Percentiles rank a stretch among this genome's conserved stretches.
These are phyloP conservation scores for Eustalomyia histrio DNA, from an alignment of 2,888 invertebrate genomes.

Conservation along the genomic window DNA sequence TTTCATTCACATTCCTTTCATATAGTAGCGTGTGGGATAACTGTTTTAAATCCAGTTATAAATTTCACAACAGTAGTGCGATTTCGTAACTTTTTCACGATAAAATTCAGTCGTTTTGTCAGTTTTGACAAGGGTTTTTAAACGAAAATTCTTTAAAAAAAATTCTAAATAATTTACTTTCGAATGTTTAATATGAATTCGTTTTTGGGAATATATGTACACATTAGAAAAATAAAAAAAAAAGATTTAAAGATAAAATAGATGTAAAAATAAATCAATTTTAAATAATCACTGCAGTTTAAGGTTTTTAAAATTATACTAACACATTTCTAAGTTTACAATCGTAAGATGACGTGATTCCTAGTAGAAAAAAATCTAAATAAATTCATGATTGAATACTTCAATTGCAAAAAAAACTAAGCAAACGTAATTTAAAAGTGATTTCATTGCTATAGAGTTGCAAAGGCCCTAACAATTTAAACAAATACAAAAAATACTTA, in stretches of 20 bases:
- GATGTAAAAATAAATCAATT: neutral
- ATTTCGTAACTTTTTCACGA: too few relatives aligned
- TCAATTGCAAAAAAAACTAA: conserved; percentile 18
- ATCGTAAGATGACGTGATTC: conserved; percentile 22
- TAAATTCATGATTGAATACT: conserved; percentile 17
- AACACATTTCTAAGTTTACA: neutral
- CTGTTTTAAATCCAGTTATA: too few relatives aligned
- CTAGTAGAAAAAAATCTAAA: conserved; percentile 1
- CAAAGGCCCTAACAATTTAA: conserved; percentile 35
- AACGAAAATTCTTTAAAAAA: too few relatives aligned
- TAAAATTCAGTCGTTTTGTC: too few relatives aligned
- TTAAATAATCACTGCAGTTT: neutral
- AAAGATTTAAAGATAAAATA: neutral
- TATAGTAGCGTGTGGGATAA: too few relatives aligned
- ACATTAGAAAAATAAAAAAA: too few relatives aligned
- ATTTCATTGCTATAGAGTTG: conserved; percentile 47
- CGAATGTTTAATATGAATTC: too few relatives aligned
- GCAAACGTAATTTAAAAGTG: conserved; percentile 46
- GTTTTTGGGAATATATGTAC: too few relatives aligned
- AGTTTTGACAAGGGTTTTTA: too few relatives aligned
- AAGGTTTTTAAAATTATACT: neutral
- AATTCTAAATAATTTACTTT: too few relatives aligned
- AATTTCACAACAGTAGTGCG: too few relatives aligned
- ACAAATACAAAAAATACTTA: conserved; percentile 19
- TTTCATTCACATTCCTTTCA: too few relatives aligned